Evolutionary conservation across 2,888 invertebrate species (phyloP), one percentile per base, ranked within the genome.

Genomic region (Meloe dianella): DNA sequence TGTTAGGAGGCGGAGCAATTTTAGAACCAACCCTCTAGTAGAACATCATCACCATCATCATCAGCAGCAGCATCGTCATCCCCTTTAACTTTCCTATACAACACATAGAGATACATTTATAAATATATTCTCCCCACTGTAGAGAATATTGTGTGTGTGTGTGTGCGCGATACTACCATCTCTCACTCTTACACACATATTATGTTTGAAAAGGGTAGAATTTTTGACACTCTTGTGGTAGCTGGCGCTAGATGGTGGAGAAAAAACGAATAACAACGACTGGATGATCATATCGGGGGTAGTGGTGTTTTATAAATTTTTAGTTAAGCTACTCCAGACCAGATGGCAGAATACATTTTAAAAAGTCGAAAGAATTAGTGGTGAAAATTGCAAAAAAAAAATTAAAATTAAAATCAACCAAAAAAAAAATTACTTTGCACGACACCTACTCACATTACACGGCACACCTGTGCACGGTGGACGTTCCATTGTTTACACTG

Each of bases 1-100:
- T 83, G 82, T 83, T 83, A 80, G 77, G 78, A 54, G 84, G 84
- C 82, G 84, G 84, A 79, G 83, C 79, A 68, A 67, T 60, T 63
- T 63, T 63, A 66, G 74, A 14, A 73, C 74, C 78, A 70, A 67
- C 77, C 80, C 79, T 73, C 72, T 69, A 62, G 70, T 67, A 67
- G 71, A 73, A 74, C 74, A 54, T 54, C 54, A 54, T 54, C 54
- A 24, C 12, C 47, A 22, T 51, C 47, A 51, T n/a, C n/a, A n/a
- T n/a, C n/a, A n/a, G n/a, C n/a, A n/a, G n/a, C n/a, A n/a, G n/a
- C n/a, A n/a, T 71, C 72, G 72, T 71, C 62, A 60, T 65, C 63
- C 71, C 75, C 74, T 75, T 76, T 24, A 54, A 54, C 54, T 54
- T 54, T 51, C 47, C 54, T 54, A 24, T 24, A 54, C 54, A 54